phyloP scores from a whole-genome alignment of 23 tunicate genomes.

The Styela plicata region DNA sequence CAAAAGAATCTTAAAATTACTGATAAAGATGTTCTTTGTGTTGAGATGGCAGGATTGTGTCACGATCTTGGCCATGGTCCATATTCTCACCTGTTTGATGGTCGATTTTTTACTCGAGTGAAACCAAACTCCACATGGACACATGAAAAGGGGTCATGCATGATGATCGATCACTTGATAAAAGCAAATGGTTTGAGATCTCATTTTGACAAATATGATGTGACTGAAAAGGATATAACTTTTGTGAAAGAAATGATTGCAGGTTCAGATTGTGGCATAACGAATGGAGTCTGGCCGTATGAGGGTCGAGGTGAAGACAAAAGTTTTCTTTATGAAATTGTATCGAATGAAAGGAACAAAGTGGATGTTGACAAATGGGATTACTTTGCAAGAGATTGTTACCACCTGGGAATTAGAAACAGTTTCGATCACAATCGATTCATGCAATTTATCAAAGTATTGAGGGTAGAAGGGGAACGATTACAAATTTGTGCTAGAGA shows the following conservation, averaged over 20 bases:
- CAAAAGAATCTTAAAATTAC: slow-evolving; percentile 34
- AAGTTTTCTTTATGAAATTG: slow-evolving; percentile 84
- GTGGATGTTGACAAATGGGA: slow-evolving; percentile 98
- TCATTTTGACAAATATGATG: slow-evolving; percentile 23
- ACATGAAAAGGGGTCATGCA: slow-evolving; percentile 74
- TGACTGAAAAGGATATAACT: slow-evolving; percentile 20
- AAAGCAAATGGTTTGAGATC: slow-evolving; percentile 33
- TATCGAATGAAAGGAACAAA: slow-evolving; percentile 69
- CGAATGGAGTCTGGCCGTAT: slow-evolving; percentile 20
- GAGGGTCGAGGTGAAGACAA: slow-evolving; percentile 32
- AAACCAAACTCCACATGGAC: slow-evolving; percentile 35
- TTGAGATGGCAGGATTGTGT: slow-evolving; percentile 73
- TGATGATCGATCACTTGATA: slow-evolving; percentile 64
- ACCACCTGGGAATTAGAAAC: slow-evolving; percentile 78
- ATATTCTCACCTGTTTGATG: slow-evolving; percentile 90
- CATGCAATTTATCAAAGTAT: slow-evolving; percentile 46
- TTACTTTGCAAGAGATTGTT: slow-evolving; percentile 87
- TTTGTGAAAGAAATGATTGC: slow-evolving; percentile 69
- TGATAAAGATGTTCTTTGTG: slow-evolving; percentile 68
- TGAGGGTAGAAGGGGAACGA: slow-evolving; percentile 43
- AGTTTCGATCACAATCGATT: slow-evolving; percentile 67
- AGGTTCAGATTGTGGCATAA: slow-evolving; percentile 16
- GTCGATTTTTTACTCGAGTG: slow-evolving; percentile 40
- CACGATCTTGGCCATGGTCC: slow-evolving; percentile 96
- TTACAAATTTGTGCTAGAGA: slow-evolving; percentile 77